Evolutionary conservation across 2,888 invertebrate genomes (phyloP).

Genomic region (Drosophila maculinotata): DNA sequence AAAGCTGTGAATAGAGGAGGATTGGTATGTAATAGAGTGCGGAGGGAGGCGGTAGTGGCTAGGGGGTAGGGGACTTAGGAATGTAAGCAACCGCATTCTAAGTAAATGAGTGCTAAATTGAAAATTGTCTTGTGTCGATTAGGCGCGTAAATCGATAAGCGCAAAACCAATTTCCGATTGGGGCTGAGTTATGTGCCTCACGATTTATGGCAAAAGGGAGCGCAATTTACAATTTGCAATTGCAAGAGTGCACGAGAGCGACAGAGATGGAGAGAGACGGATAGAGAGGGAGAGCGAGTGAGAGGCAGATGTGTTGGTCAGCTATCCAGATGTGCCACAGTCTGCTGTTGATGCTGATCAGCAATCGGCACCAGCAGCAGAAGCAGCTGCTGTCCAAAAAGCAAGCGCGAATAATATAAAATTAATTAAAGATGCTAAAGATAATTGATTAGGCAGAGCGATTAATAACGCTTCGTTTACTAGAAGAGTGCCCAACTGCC

Average conservation of each 20-base stretch:
- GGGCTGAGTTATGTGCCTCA: conserved; percentile 72
- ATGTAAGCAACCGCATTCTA: conserved; percentile 20
- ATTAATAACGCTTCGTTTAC: conserved; percentile 83
- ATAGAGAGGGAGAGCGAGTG: neutral
- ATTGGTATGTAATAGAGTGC: neutral
- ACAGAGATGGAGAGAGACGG: conserved; percentile 21
- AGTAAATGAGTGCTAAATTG: conserved; percentile 69
- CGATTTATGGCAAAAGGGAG: conserved; percentile 69
- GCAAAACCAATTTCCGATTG: conserved; percentile 79
- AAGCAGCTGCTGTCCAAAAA: conserved; percentile 60
- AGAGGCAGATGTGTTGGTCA: neutral
- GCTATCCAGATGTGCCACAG: conserved; percentile 30
- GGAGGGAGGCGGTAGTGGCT: neutral
- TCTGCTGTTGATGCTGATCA: conserved; percentile 54
- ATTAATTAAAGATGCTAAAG: conserved; percentile 85
- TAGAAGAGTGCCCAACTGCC: neutral
- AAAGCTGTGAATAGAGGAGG: neutral
- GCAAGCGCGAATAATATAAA: conserved; percentile 81
- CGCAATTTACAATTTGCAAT: conserved; percentile 66
- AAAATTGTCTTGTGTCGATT: conserved; percentile 71
- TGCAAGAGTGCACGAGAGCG: conserved; percentile 16
- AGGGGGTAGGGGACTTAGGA: conserved; percentile 2
- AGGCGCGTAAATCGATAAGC: conserved; percentile 77
- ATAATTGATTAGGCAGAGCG: conserved; percentile 85
- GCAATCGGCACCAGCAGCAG: conserved; percentile 36